Conservation (phyloP, 1,140 invertebrate genomes). For the Halictus rubicundus region DNA sequence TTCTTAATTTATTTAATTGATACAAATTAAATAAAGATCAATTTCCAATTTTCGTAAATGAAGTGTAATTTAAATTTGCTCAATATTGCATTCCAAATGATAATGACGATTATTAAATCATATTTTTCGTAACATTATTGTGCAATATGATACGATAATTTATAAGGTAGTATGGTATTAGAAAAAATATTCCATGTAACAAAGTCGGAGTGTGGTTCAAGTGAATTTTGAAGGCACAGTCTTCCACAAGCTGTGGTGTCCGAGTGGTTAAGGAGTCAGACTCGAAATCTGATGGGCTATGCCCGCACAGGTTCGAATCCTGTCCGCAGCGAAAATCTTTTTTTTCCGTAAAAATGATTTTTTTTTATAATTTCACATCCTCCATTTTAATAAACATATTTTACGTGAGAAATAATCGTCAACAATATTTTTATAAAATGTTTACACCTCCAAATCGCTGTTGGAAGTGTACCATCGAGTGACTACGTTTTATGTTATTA, state of each 20-base stretch:
- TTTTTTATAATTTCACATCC: background rate
- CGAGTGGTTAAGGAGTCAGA: conserved; percentile 84
- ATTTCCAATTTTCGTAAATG: too few relatives aligned
- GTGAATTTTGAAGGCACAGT: background rate
- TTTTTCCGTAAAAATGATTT: conserved; percentile 30
- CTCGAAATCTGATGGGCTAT: conserved; percentile 85
- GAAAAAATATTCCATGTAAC: background rate
- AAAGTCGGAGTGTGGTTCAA: accelerated
- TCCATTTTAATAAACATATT: background rate
- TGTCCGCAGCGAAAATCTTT: conserved; percentile 81
- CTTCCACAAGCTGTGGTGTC: conserved; percentile 70
- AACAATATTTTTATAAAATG: too few relatives aligned
- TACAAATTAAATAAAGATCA: too few relatives aligned
- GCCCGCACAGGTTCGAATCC: conserved; percentile 86
- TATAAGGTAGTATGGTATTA: background rate
- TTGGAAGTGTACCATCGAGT: too few relatives aligned
- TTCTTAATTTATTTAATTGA: too few relatives aligned
- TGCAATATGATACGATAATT: background rate
- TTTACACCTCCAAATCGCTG: too few relatives aligned
- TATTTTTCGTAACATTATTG: background rate
- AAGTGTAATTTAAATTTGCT: too few relatives aligned
- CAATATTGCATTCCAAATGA: too few relatives aligned
- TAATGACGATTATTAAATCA: too few relatives aligned
- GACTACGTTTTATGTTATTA: background rate
- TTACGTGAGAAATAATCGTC: background rate